Base-by-base conservation (phyloP, 1,140 invertebrate genomes). In the Galleria mellonella region DNA sequence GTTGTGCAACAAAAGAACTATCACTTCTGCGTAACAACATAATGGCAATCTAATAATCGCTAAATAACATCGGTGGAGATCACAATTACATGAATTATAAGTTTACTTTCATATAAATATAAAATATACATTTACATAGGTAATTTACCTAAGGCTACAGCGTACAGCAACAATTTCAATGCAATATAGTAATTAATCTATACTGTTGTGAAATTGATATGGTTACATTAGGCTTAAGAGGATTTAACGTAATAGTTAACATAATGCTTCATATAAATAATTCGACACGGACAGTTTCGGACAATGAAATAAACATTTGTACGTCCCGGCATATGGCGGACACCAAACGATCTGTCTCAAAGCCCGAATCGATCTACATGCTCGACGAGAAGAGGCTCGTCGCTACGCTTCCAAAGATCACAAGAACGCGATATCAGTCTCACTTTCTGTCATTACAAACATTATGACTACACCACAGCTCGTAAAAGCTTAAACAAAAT, bases 51-150 rank as follows among this genome's bases (percentile, higher is more conserved):
- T 73, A 76, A 62, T 81, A 74, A 79, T 77, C 77, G 74, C 72
- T 85, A 81, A 83, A 77, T 79, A 83, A 83, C 76, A 83, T 85
- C 79, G 82, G 82, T 85, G 79, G 82, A 85, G 82, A 85, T 85
- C 82, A 85, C 75, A 82, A 79, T 81, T 81, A 85, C 75, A 82
- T 75, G 68, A 83, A n/a, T n/a, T 71, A 82, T 72, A 77, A 72
- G 62, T 68, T 77, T 75, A 68, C 40, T 67, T 62, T 60, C 51
- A 77, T 78, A 85, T 84, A 83, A 83, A 85, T 83, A 85, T 70
- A 85, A 77, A 77, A 83, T 83, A 83, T 84, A 84, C 17, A 23
- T 23, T 23, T 23, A 23, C 72, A 82, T 74, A 74, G 61, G 61
- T 70, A 64, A 66, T 75, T 69, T 66, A 71, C 72, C 65, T 77